A percentile compares a stretch with the other conserved stretches of the same genome.
These are phyloP conservation scores for Trichonephila clavata DNA, from an alignment of 1,140 invertebrate species.

Conservation along the genomic window DNA sequence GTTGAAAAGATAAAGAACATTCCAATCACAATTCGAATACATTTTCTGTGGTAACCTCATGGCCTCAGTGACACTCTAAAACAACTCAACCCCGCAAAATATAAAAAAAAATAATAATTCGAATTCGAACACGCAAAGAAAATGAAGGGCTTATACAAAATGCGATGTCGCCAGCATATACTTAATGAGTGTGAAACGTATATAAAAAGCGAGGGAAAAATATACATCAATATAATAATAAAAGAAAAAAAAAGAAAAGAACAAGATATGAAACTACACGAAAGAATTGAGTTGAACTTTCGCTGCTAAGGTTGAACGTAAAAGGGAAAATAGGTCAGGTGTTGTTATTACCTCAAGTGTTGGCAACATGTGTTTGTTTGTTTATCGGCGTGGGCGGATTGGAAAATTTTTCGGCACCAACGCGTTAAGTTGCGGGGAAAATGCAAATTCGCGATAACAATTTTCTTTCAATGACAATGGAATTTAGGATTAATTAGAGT, in stretches of 20 bases:
- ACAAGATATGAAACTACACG: constrained; percentile 6
- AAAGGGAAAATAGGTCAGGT: constrained; percentile 59
- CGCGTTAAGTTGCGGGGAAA: neutral
- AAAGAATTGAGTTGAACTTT: constrained; percentile 64
- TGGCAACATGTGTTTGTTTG: constrained; percentile 63
- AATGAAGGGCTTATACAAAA: constrained; percentile 18
- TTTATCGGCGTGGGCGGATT: constrained; percentile 56
- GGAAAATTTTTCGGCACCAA: constrained; percentile 29
- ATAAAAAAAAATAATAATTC: neutral
- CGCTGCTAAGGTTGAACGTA: constrained; percentile 50
- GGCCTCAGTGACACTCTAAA: constrained; percentile 22
- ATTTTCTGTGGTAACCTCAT: constrained; percentile 20
- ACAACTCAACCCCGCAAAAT: constrained; percentile 2
- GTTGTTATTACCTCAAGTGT: constrained; percentile 39
- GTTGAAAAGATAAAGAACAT: constrained; percentile 26
- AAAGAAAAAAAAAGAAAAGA: constrained; percentile 43
- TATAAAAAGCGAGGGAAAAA: neutral
- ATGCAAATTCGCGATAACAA: neutral
- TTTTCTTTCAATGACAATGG: neutral
- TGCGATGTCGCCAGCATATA: constrained; percentile 57
- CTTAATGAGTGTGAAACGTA: constrained; percentile 50
- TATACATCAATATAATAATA: constrained; percentile 42
- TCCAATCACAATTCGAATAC: constrained; percentile 39
- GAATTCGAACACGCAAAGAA: constrained; percentile 23
- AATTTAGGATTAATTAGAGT: neutral